Conservation (phyloP, 2,113 vertebrate species). For the Vimba vimba region DNA sequence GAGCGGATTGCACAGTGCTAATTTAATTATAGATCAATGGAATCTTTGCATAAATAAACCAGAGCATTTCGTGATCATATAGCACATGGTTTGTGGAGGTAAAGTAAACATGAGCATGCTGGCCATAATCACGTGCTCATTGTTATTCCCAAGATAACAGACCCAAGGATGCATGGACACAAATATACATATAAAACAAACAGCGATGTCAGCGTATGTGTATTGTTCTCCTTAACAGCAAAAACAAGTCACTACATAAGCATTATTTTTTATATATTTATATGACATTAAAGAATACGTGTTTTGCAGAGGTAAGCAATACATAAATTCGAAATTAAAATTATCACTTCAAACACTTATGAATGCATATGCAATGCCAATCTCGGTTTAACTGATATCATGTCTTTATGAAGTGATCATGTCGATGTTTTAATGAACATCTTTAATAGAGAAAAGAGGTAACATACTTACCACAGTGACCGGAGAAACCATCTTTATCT, state of each 20-base stretch:
- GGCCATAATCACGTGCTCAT: constrained; percentile 57
- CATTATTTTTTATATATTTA: not conserved
- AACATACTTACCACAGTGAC: constrained; percentile 77
- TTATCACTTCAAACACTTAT: not conserved
- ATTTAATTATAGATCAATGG: not conserved
- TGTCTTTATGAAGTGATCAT: not conserved
- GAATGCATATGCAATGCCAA: not conserved
- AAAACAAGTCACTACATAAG: not conserved
- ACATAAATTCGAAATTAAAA: not conserved
- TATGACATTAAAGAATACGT: not conserved
- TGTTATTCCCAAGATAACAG: constrained; percentile 48
- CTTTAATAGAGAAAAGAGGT: not conserved
- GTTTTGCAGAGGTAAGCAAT: not conserved
- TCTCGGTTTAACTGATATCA: not conserved
- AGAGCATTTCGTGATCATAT: not conserved
- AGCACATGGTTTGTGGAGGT: constrained; percentile 8
- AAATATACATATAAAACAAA: not conserved
- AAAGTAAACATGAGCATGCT: constrained; percentile 58
- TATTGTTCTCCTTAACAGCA: not conserved
- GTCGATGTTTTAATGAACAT: not conserved
- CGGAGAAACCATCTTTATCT: constrained; percentile 77
- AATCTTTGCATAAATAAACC: not conserved
- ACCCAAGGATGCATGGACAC: not conserved
- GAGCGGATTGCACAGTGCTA: not conserved
- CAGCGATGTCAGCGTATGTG: not conserved